A percentile compares a stretch with the other conserved stretches of the same genome.
Evolutionary conservation across 1,140 invertebrate species (phyloP).

Genomic region (Hyles vespertilio): DNA sequence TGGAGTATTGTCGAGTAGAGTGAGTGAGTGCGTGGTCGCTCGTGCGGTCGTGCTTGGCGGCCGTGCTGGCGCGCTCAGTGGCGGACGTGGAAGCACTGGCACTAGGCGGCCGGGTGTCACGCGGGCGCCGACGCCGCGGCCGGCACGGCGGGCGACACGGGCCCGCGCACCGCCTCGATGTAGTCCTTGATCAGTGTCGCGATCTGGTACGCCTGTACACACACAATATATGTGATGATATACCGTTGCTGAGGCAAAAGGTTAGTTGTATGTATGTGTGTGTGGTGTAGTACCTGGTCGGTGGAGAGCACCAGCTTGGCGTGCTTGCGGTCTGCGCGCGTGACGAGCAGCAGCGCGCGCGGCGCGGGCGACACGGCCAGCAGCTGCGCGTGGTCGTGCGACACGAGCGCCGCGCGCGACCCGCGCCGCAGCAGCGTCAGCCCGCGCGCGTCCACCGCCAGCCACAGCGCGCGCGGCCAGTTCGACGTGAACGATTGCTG

Average conservation of each 20-base stretch:
- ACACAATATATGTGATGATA: conserved; percentile 1
- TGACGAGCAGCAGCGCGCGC: conserved; percentile 94
- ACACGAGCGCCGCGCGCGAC: conserved; percentile 90
- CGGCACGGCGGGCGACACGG: conserved; percentile 61
- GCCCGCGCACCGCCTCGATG: conserved; percentile 84
- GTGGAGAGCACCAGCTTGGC: conserved; percentile 94
- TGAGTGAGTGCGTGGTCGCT: conserved; percentile 7
- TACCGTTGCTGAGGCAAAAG: too few species aligned
- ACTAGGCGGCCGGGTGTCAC: conserved; percentile 68
- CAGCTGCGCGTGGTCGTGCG: conserved; percentile 91
- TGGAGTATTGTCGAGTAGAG: neutral
- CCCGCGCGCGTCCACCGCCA: conserved; percentile 95
- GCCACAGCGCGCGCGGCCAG: conserved; percentile 93
- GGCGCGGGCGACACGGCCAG: conserved; percentile 92
- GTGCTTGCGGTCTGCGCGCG: conserved; percentile 87
- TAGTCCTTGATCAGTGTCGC: conserved; percentile 95
- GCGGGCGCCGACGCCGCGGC: conserved; percentile 30
- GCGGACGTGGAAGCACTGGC: conserved; percentile 71
- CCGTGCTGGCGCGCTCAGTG: conserved; percentile 27
- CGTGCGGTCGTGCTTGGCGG: neutral
- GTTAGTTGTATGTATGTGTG: too few species aligned
- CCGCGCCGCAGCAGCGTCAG: conserved; percentile 93
- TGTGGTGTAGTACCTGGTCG: conserved; percentile 79
- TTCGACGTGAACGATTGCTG: conserved; percentile 97
- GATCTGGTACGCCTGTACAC: conserved; percentile 91